These are phyloP conservation scores for Aeoliscus strigatus DNA, from an alignment of 2,797 vertebrate genomes.

Conservation along the genomic window DNA sequence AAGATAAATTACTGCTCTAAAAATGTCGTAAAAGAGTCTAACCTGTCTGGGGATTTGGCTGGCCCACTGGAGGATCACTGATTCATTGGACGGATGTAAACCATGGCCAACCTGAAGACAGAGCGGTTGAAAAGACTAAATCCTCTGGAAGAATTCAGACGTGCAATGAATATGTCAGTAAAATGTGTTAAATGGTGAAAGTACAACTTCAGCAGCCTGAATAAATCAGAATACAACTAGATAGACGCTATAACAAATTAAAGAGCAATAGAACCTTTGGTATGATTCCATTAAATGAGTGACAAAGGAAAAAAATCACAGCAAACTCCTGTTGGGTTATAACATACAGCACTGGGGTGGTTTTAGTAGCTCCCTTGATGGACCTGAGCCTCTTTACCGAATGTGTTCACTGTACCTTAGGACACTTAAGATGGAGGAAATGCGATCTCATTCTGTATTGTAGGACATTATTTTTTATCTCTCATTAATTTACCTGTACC, in stretches of 20 bases:
- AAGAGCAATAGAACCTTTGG: conserved; percentile 31
- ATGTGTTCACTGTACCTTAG: too few species aligned
- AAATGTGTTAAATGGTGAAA: too few species aligned
- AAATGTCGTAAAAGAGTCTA: conserved; percentile 19
- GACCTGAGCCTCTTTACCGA: too few species aligned
- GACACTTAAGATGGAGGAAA: too few species aligned
- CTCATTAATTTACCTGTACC: conserved; percentile 84
- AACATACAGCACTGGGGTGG: conserved; percentile 11
- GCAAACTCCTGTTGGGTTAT: conserved; percentile 22
- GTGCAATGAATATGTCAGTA: too few species aligned
- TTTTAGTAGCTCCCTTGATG: conserved; percentile 51
- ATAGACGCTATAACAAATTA: conserved; percentile 12
- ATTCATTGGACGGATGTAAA: conserved; percentile 80
- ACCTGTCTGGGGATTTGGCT: conserved; percentile 75
- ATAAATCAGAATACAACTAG: neutral
- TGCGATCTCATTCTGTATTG: too few species aligned
- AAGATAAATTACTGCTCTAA: neutral
- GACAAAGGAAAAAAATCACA: too few species aligned
- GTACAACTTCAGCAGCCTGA: conserved; percentile 8
- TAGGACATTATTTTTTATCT: neutral
- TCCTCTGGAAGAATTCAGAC: neutral
- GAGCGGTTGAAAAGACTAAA: conserved; percentile 7
- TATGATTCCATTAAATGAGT: conserved; percentile 55
- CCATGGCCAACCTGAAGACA: conserved; percentile 84
- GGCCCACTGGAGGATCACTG: conserved; percentile 82